These are phyloP conservation scores for Ceyx margarethae DNA, from an alignment of 2,113 vertebrate species.

Conservation along the genomic window DNA sequence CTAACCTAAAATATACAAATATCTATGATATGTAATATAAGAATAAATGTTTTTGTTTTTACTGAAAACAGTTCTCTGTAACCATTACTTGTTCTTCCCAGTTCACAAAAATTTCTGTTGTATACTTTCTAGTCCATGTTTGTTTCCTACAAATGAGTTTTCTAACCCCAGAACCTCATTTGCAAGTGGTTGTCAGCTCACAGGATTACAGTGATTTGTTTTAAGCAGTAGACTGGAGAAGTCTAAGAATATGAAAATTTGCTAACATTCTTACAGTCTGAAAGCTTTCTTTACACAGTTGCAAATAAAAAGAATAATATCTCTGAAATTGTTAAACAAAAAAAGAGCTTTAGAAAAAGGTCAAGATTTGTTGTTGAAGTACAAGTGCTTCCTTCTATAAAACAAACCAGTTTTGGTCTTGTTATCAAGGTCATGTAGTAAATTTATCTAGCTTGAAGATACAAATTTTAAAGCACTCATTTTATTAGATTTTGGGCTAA, in stretches of 20 bases:
- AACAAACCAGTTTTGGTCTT: not conserved
- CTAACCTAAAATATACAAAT: not conserved
- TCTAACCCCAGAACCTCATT: not conserved
- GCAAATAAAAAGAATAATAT: not conserved
- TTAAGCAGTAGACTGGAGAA: not conserved
- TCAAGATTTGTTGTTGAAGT: not conserved
- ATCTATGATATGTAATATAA: not conserved
- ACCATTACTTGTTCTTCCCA: not conserved
- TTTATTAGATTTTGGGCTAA: not conserved
- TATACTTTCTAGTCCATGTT: not conserved
- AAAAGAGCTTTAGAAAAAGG: not conserved
- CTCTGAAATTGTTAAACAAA: not conserved
- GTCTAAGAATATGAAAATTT: not conserved
- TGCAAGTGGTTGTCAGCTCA: not conserved
- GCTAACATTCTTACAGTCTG: not conserved
- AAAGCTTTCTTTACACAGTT: not conserved
- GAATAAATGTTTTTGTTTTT: not conserved
- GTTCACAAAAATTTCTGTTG: not conserved
- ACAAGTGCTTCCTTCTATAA: not conserved
- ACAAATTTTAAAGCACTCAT: not conserved
- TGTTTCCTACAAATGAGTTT: not conserved
- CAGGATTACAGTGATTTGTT: not conserved
- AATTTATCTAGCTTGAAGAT: not conserved
- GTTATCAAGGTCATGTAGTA: not conserved
- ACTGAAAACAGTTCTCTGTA: not conserved